Evolutionary conservation across 1,140 invertebrate species (phyloP), one percentile per base, ranked within the genome.

Genomic region (Euschistus heros): DNA sequence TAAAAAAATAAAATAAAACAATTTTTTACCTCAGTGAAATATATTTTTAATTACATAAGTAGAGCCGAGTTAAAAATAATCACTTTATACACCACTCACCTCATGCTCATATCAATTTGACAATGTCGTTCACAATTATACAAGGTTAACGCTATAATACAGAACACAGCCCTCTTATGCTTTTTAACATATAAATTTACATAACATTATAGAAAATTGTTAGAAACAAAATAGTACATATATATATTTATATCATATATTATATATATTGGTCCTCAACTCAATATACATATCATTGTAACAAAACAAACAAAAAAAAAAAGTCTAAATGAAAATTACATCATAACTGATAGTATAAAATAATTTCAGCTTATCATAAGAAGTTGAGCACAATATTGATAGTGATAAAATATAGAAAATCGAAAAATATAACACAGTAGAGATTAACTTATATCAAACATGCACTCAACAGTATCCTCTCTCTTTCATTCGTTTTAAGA

Each of bases 231-330:
- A 50, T 20, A 50, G 22, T 18, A 18, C 14, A 50, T 50, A 22
- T 18, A 50, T 18, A 22, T 20, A 50, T 18, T 44, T 5, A 50
- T 20, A 50, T 8, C 7, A 10, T 13, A 50, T 22, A 50, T 20
- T 22, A 20, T 50, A 44, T 10, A 50, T 50, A 20, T 50, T 50
- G 47, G 47, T 50, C 47, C 47, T 50, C 47, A 50, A 50, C 47
- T 50, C 47, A 50, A 50, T 50, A 20, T 50, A 50, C 47, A 20
- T 22, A 20, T 22, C 2, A n/a, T 50, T 50, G 6, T n/a, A 50
- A 50, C n/a, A 50, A 50, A 22, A 20, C 5, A 50, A 20, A 20
- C 10, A 50, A 50, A n/a, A 7, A 50, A 13, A 50, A 20, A 20
- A 18, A 50, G 22, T n/a, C 1, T n/a, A 37, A 37, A 37, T 37